Percentiles rank a stretch among this genome's conserved stretches.
These are phyloP conservation scores for Aramus guarauna DNA, from an alignment of 2,113 vertebrate species.

Conservation along the genomic window DNA sequence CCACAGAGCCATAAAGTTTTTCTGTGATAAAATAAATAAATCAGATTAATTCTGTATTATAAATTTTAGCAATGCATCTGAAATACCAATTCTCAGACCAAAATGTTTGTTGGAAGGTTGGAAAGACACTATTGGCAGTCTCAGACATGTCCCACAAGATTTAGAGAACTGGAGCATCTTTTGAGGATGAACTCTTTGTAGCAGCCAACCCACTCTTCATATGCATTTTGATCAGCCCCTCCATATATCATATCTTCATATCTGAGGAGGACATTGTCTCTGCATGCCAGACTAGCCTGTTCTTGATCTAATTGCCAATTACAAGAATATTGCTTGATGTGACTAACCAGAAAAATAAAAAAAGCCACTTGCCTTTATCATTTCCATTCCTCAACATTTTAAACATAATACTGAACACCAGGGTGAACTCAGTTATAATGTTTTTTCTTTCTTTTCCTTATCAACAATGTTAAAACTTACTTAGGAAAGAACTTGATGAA, in stretches of 20 bases:
- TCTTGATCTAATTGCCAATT: background rate
- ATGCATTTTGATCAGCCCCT: background rate
- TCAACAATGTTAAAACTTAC: background rate
- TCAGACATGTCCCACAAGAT: background rate
- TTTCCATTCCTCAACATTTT: background rate
- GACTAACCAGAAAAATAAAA: background rate
- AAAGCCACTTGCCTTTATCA: background rate
- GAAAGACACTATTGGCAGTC: background rate
- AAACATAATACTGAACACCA: background rate
- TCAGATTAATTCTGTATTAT: background rate
- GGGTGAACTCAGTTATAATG: background rate
- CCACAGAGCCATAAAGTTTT: background rate
- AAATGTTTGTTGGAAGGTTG: background rate
- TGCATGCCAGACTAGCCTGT: background rate
- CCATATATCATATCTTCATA: background rate
- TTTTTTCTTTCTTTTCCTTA: background rate
- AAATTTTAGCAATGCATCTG: background rate
- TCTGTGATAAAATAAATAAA: background rate
- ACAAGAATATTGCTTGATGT: background rate
- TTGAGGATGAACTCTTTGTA: background rate
- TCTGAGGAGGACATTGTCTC: background rate
- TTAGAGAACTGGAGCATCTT: background rate
- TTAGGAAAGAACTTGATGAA: conserved; percentile 77
- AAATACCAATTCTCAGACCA: background rate
- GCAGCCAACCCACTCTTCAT: background rate